A percentile compares a stretch with the other conserved stretches of the same genome.
phyloP scores from a whole-genome alignment of 2,797 vertebrate species.

The Acestrorhynchus altus region DNA sequence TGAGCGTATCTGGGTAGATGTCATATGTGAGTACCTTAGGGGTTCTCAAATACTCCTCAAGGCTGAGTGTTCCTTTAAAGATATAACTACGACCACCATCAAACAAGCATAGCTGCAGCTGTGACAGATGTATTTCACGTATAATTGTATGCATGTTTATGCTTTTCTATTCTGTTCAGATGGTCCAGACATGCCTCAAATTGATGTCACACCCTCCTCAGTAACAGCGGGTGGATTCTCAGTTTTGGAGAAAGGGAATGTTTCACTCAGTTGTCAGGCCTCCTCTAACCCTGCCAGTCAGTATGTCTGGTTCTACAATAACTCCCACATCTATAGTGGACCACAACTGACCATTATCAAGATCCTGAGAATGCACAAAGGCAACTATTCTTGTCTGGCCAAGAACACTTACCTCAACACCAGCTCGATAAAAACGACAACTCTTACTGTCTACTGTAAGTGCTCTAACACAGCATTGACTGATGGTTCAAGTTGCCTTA shows the following conservation, averaged over 20 bases:
- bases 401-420: conserved; percentile 85
- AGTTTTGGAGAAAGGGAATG: conserved; percentile 84
- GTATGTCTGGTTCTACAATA: conserved; percentile 90
- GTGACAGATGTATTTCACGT: too few species aligned
- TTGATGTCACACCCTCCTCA: conserved; percentile 83
- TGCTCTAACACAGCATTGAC: conserved; percentile 51
- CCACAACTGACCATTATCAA: conserved; percentile 80
- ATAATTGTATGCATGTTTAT: not conserved
- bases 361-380: conserved; percentile 84
- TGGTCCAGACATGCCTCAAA: conserved; percentile 86
- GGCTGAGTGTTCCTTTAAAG: not conserved
- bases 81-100: too few species aligned
- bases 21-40: conserved; percentile 81
- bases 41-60: not conserved
- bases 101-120: too few species aligned
- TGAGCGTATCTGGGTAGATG: conserved; percentile 75
- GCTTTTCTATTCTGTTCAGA: conserved; percentile 67
- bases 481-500: too few species aligned
- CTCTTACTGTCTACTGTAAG: conserved; percentile 92
- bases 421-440: conserved; percentile 81
- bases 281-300: conserved; percentile 87
- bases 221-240: conserved; percentile 83
- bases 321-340: conserved; percentile 82
- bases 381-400: conserved; percentile 88
- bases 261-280: conserved; percentile 86